A percentile compares a stretch with the other conserved stretches of the same genome.
These are phyloP conservation scores for Platichthys stellatus DNA, from an alignment of 2,113 vertebrate genomes.

Conservation along the genomic window DNA sequence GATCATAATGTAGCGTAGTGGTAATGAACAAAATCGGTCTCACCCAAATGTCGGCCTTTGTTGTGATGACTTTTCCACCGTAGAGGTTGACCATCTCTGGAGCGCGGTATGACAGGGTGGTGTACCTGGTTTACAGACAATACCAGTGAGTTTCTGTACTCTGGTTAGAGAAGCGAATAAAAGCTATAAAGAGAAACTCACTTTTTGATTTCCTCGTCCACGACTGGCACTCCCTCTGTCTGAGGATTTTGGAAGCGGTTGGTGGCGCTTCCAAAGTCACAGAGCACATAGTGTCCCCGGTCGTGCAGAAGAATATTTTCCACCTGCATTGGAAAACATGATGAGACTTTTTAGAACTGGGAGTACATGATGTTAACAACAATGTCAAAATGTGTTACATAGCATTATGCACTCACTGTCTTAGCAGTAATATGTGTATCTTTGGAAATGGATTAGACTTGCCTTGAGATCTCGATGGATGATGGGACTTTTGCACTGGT, in stretches of 20 bases:
- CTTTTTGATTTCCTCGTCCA: conserved; percentile 99
- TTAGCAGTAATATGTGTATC: not conserved
- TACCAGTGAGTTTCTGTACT: conserved; percentile 7
- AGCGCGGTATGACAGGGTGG: conserved; percentile 96
- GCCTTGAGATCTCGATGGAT: conserved; percentile 97
- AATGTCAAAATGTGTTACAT: not conserved
- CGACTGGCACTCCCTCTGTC: conserved; percentile 88
- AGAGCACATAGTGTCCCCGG: conserved; percentile 96
- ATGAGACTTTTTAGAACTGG: conserved; percentile 5
- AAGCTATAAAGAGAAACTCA: conserved; percentile 69
- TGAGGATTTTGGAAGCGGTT: conserved; percentile 96
- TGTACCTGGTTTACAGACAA: conserved; percentile 87
- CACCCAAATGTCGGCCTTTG: conserved; percentile 99
- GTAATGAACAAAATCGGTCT: conserved; percentile 45
- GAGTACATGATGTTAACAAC: not conserved
- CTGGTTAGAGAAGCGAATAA: not conserved
- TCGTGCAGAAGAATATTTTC: conserved; percentile 98
- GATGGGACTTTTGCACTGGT: conserved; percentile 95
- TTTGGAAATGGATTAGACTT: conserved; percentile 32
- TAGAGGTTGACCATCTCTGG: conserved; percentile 99
- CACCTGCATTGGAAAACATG: conserved; percentile 82
- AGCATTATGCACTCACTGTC: not conserved
- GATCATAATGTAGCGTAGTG: not conserved
- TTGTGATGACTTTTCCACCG: conserved; percentile 93
- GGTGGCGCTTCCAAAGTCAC: conserved; percentile 98